Evolutionary conservation across 2,888 invertebrate genomes (phyloP).

Genomic region (Byasa hedistus): DNA sequence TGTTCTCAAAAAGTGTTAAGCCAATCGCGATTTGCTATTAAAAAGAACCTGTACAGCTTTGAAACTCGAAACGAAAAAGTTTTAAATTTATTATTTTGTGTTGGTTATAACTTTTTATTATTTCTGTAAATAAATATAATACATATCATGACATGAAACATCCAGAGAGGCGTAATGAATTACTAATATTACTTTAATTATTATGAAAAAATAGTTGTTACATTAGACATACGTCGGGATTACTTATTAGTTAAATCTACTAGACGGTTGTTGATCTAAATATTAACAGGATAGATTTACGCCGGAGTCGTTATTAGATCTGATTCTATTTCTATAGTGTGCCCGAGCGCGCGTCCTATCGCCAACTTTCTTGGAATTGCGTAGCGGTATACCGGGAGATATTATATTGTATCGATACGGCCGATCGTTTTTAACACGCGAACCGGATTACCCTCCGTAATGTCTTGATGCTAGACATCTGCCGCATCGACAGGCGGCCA

Average conservation of each 20-base stretch:
- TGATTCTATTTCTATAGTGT: conserved; percentile 48
- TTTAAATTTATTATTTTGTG: too few relatives aligned
- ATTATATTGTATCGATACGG: conserved; percentile 38
- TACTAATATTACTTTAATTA: not conserved
- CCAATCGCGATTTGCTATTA: too few relatives aligned
- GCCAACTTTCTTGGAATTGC: conserved; percentile 41
- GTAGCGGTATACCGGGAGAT: conserved; percentile 21
- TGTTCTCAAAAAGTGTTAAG: too few relatives aligned
- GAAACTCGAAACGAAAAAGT: too few relatives aligned
- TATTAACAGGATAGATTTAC: conserved; percentile 34
- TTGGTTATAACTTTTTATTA: too few relatives aligned
- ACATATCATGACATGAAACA: too few relatives aligned
- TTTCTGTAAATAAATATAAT: too few relatives aligned
- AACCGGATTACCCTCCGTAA: conserved; percentile 69
- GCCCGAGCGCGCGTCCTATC: conserved; percentile 44
- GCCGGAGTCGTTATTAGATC: conserved; percentile 43
- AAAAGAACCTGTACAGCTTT: too few relatives aligned
- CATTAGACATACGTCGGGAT: not conserved
- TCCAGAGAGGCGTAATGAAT: too few relatives aligned
- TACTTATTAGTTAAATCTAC: conserved; percentile 23
- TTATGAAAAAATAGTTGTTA: not conserved
- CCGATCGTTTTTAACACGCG: conserved; percentile 62
- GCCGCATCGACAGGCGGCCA: conserved; percentile 53
- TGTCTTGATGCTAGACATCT: conserved; percentile 74
- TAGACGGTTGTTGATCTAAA: conserved; percentile 30